phyloP scores from a whole-genome alignment of 2,888 invertebrate genomes.

The Epistrophe eligans region DNA sequence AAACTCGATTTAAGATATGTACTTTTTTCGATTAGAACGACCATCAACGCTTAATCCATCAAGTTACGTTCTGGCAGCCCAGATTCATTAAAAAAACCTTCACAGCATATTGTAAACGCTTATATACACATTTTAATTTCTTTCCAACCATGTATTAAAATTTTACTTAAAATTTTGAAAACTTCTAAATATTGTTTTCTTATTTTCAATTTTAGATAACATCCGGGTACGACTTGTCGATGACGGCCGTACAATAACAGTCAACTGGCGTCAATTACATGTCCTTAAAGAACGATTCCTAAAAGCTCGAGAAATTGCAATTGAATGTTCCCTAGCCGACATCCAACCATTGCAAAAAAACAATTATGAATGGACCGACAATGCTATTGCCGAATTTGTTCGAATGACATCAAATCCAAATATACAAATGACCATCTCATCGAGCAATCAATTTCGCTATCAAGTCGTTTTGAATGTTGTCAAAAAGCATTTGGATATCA shows the following conservation, averaged over 20 bases:
- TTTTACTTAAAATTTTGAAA: background rate
- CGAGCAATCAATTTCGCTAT: slow-evolving; percentile 77
- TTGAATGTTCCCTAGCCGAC: slow-evolving; percentile 82
- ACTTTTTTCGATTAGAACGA: too few species aligned
- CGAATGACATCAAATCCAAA: slow-evolving; percentile 80
- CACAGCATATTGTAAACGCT: too few species aligned
- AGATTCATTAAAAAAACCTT: too few species aligned
- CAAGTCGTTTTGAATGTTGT: slow-evolving; percentile 84
- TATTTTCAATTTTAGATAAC: slow-evolving; percentile 73
- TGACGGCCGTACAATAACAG: slow-evolving; percentile 86
- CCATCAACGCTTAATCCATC: too few species aligned
- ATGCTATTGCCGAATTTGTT: slow-evolving; percentile 82
- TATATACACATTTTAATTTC: background rate
- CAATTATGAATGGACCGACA: slow-evolving; percentile 82
- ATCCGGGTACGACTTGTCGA: slow-evolving; percentile 84
- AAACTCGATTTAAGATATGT: too few species aligned
- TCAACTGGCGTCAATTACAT: slow-evolving; percentile 85
- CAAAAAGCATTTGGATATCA: slow-evolving; percentile 81
- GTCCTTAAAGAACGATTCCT: slow-evolving; percentile 83
- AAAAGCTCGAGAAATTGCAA: slow-evolving; percentile 77
- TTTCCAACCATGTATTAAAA: too few species aligned
- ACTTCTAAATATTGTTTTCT: background rate
- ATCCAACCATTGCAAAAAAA: slow-evolving; percentile 83
- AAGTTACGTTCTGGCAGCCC: too few species aligned
- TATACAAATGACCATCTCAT: slow-evolving; percentile 82